Percentiles rank a stretch among this genome's conserved stretches.
Evolutionary conservation across 1,140 invertebrate species (phyloP).

Genomic region (Drosophila grimshawi): DNA sequence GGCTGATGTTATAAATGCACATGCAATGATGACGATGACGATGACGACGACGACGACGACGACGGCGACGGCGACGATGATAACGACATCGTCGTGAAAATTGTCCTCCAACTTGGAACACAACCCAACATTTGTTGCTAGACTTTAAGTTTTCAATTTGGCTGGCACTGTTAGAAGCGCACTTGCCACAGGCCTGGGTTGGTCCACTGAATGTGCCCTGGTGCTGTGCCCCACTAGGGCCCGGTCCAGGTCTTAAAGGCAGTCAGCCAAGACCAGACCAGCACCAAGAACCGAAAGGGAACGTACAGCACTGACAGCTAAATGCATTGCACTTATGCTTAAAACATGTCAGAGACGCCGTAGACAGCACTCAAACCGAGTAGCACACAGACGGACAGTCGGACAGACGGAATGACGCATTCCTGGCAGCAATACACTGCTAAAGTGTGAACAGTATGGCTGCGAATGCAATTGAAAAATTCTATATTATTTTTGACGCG

Average conservation of each 20-base stretch:
- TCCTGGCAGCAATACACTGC: constrained; percentile 11
- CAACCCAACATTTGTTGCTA: constrained; percentile 43
- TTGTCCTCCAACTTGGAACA: constrained; percentile 31
- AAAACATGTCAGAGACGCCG: constrained; percentile 78
- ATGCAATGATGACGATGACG: constrained; percentile 33
- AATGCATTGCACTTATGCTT: constrained; percentile 83
- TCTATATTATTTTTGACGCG: constrained; percentile 46
- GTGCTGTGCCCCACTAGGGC: background rate
- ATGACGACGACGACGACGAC: constrained; percentile 27
- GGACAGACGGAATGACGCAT: constrained; percentile 4
- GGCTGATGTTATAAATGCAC: constrained; percentile 70
- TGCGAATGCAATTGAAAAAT: constrained; percentile 29
- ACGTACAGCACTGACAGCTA: constrained; percentile 71
- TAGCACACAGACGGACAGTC: constrained; percentile 18
- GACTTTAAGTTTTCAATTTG: constrained; percentile 71
- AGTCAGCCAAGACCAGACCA: constrained; percentile 58
- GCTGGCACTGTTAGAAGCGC: constrained; percentile 41
- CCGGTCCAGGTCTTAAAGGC: constrained; percentile 56
- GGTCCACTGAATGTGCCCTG: constrained; percentile 46
- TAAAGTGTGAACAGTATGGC: constrained; percentile 8
- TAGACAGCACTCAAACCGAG: constrained; percentile 75
- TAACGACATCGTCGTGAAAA: constrained; percentile 24
- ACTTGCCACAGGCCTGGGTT: constrained; percentile 37
- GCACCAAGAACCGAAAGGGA: background rate
- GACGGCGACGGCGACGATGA: constrained; percentile 17